A percentile compares a stretch with the other conserved stretches of the same genome.
These are phyloP conservation scores for Loris lydekkerianus DNA, from an alignment of 2,797 vertebrate species.

Conservation along the genomic window DNA sequence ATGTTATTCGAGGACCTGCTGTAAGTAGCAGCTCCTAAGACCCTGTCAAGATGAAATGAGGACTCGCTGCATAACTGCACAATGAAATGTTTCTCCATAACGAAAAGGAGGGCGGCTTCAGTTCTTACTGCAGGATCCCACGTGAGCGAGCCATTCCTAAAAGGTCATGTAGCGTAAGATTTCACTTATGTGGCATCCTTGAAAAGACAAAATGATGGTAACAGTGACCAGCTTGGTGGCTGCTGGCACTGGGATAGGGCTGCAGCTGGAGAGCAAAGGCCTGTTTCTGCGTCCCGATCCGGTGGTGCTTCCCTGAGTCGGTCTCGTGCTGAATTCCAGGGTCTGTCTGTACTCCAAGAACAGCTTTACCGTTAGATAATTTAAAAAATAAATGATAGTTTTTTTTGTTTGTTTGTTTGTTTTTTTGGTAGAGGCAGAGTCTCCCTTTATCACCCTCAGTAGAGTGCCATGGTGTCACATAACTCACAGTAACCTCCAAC, in stretches of 20 bases:
- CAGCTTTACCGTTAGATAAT: neutral
- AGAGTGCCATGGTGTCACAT: too few species aligned
- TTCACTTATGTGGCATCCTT: neutral
- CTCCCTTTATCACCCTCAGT: too few species aligned
- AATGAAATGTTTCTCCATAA: too few species aligned
- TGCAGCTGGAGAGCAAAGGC: too few species aligned
- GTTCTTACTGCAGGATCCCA: accelerated
- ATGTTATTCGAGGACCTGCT: neutral
- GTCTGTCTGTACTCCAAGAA: neutral
- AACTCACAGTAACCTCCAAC: too few species aligned
- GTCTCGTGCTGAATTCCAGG: too few species aligned
- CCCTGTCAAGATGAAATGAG: too few species aligned
- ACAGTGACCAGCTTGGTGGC: neutral
- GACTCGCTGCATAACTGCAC: accelerated
- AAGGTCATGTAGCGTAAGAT: neutral
- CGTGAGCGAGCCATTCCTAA: neutral
- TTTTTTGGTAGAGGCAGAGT: too few species aligned
- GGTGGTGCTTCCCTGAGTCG: too few species aligned
- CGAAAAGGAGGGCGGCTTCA: neutral
- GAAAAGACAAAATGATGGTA: too few species aligned
- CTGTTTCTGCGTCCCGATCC: too few species aligned
- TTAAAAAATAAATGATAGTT: neutral
- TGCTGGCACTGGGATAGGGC: neutral
- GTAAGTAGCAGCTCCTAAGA: neutral
- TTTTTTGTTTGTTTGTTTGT: neutral